Evolutionary conservation across 2,888 invertebrate genomes (phyloP).

Genomic region (Leucoma salicis): DNA sequence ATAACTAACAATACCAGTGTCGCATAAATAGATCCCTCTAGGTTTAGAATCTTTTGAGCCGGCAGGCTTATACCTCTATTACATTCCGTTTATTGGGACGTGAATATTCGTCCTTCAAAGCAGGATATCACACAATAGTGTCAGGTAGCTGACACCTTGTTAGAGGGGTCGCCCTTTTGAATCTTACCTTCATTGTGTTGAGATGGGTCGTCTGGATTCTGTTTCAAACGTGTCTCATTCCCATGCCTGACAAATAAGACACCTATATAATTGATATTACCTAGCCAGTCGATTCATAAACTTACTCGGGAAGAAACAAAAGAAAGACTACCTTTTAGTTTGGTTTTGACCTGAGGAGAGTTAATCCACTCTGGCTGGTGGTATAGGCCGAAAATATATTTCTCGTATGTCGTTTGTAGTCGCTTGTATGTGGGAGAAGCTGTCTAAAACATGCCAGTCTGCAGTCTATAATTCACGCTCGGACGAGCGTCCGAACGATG

Average conservation of each 20-base stretch:
- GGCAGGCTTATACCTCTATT: constrained; percentile 31
- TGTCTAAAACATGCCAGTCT: constrained; percentile 52
- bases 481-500: constrained; percentile 45
- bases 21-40: constrained; percentile 43
- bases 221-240: constrained; percentile 62
- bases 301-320: constrained; percentile 14
- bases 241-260: constrained; percentile 49
- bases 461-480: constrained; percentile 58
- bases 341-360: constrained; percentile 8
- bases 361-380: constrained; percentile 14
- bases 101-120: constrained; percentile 67
- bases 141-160: constrained; percentile 77
- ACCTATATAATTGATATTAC: constrained; percentile 58
- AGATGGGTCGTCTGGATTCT: constrained; percentile 62
- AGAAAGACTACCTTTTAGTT: constrained; percentile 12
- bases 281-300: constrained; percentile 16
- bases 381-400: constrained; percentile 30
- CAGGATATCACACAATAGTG: constrained; percentile 67
- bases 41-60: constrained; percentile 38
- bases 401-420: constrained; percentile 30
- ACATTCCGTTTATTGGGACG: constrained; percentile 59
- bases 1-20: constrained; percentile 38
- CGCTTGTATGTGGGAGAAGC: constrained; percentile 40
- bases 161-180: constrained; percentile 65
- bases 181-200: constrained; percentile 65